Evolutionary conservation across 2,797 vertebrate genomes (phyloP).

Genomic region (Phylloscopus collybita): DNA sequence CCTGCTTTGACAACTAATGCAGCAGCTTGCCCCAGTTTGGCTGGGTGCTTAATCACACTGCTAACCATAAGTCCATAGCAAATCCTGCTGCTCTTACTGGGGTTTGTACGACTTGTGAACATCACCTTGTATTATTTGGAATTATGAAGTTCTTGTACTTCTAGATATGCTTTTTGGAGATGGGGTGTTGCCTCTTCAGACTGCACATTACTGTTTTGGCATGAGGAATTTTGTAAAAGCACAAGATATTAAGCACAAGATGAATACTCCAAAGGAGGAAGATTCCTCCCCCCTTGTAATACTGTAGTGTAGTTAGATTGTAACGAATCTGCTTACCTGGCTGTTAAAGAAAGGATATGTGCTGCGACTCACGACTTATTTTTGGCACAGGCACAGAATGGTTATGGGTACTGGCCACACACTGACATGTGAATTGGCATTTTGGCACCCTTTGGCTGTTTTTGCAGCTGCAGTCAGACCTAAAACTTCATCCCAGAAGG

Average conservation of each 20-base stretch:
- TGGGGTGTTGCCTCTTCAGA: neutral
- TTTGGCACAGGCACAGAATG: neutral
- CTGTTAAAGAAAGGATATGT: neutral
- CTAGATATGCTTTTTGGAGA: neutral
- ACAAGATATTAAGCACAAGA: neutral
- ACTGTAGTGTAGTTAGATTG: neutral
- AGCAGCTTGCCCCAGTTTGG: neutral
- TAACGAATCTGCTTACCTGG: neutral
- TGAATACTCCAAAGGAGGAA: neutral
- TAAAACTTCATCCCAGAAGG: neutral
- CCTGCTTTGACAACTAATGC: neutral
- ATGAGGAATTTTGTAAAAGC: neutral
- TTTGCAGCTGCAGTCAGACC: neutral
- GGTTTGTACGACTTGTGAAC: neutral
- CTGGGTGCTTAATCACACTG: neutral
- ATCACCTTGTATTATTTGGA: neutral
- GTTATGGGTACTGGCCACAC: neutral
- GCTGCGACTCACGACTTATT: rapidly evolving
- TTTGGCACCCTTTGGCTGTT: neutral
- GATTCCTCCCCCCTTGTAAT: neutral
- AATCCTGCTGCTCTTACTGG: neutral
- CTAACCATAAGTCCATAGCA: rapidly evolving
- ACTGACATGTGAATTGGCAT: neutral
- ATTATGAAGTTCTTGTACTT: neutral
- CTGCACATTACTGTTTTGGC: neutral